Evolutionary conservation across 2,888 invertebrate species (phyloP), one percentile per base, ranked within the genome.

Genomic region (Hypercompe scribonia): DNA sequence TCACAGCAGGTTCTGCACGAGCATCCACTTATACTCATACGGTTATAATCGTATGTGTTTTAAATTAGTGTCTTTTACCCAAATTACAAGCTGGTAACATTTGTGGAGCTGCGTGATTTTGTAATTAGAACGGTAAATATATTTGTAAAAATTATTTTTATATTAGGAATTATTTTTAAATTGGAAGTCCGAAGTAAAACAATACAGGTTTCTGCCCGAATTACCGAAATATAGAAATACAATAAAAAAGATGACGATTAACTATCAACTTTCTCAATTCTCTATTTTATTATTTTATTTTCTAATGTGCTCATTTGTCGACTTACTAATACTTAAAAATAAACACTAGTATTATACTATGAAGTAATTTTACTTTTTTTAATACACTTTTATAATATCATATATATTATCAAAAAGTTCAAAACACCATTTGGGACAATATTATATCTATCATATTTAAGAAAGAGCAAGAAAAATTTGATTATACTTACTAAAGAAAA

Each of bases 21-120:
- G 50, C 18, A 7, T 31, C n/a, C 24, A 68, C 68, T 72, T 73
- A 42, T 33, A 68, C 58, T 58, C 15, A 8, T 24, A 8, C n/a
- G 54, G 54, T 34, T 67, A 46, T 54, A 68, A 63, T 61, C 61
- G 63, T 61, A 58, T 36, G 34, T 33, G 31, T 18, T 21, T 42
- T 61, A 63, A 63, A 61, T 42, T 58, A 36, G 7, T 31, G 18
- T 21, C 18, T 31, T 11, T 67, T 10, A 33, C 28, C 24, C 18
- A 39, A 68, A 58, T 58, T 7, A 68, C 39, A 61, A 8, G 50
- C 34, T 33, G 15, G 31, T 31, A 21, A 31, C 5, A 28, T 66
- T 42, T 66, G 31, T 21, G 1, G 28, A 31, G 13, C 58, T 58
- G 28, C 58, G 28, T 58, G 28, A 28, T 28, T 58, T 28, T 58